Evolutionary conservation across 2,113 vertebrate species (phyloP), one percentile per base, ranked within the genome.

Genomic region (Lasiurus borealis): DNA sequence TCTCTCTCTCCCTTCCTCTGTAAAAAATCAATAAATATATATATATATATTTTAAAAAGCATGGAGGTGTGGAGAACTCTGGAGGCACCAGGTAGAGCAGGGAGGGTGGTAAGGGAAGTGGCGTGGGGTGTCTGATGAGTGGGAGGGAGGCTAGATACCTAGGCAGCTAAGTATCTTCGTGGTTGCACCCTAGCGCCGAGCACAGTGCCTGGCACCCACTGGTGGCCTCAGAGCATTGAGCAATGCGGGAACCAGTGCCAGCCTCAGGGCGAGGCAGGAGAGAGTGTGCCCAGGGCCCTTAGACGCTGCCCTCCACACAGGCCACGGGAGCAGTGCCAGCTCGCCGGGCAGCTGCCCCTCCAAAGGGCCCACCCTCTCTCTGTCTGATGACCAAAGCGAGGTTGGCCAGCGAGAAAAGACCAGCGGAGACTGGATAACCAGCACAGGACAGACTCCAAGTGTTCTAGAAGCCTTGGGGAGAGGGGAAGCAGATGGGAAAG

Each of bases 71-170:
- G 76, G 40, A 82, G 34, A 80, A 77, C 34, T 48, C 59, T 62
- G 64, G 48, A 36, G 62, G 2, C 10, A 8, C 40, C 27, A 31
- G 2, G 36, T 62, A 9, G 8, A 52, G 2, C 13, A 11, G 44
- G 68, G 8, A 4, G 12, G 16, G 8, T 1, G 8, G 54, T 34
- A 27, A 54, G 19, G 46, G 31, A 29, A 15, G 7, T 0, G n/a
- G n/a, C n/a, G n/a, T n/a, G 44, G 59, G 54, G 54, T 57, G 54
- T 27, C 19, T 25, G 19, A 36, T 27, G 40, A 15, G 7, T 0
- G 8, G 59, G 81, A 31, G 9, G 25, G 8, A 14, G 57, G 52
- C 16, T 23, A 21, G 54, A 66, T 68, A 23, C 48, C 34, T 27
- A 48, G 44, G 21, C 62, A 59, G 6, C 46, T 6, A 10, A 10